These are phyloP conservation scores for Felis chaus DNA, from an alignment of 2,113 vertebrate species.

Conservation along the genomic window DNA sequence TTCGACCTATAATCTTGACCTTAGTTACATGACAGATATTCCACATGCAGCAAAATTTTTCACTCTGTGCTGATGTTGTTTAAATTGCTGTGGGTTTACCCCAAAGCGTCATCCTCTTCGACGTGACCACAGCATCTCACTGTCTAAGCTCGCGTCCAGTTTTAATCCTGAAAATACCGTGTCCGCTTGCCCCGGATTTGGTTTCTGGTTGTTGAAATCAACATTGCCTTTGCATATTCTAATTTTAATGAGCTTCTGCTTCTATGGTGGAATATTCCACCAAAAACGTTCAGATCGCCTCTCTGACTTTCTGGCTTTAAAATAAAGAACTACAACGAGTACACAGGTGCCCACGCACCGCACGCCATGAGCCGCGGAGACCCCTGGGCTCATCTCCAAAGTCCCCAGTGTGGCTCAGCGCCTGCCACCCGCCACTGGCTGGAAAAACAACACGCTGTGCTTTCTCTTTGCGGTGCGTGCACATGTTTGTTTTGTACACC, in stretches of 20 bases:
- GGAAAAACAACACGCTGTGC: background rate
- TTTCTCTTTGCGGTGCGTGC: background rate
- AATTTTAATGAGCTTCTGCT: background rate
- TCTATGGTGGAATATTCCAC: background rate
- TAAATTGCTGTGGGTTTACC: background rate
- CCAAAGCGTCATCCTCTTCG: background rate
- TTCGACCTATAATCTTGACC: background rate
- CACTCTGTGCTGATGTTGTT: background rate
- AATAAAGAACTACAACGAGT: background rate
- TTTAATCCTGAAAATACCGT: background rate
- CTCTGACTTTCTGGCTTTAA: background rate
- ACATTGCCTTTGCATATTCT: background rate
- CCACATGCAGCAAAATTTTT: background rate
- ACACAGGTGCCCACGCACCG: background rate
- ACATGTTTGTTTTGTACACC: background rate
- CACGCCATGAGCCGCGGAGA: no score
- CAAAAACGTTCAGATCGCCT: background rate
- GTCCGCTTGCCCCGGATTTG: background rate
- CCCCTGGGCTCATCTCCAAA: background rate
- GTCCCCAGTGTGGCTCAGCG: no score
- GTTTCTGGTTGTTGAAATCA: background rate
- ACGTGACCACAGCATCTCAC: background rate
- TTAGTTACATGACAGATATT: background rate
- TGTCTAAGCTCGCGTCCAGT: background rate
- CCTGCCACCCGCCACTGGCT: fast-evolving